Evolutionary conservation across 35 echinoderm and acorn worm genomes (phyloP).

Genomic region (Diadema setosum): DNA sequence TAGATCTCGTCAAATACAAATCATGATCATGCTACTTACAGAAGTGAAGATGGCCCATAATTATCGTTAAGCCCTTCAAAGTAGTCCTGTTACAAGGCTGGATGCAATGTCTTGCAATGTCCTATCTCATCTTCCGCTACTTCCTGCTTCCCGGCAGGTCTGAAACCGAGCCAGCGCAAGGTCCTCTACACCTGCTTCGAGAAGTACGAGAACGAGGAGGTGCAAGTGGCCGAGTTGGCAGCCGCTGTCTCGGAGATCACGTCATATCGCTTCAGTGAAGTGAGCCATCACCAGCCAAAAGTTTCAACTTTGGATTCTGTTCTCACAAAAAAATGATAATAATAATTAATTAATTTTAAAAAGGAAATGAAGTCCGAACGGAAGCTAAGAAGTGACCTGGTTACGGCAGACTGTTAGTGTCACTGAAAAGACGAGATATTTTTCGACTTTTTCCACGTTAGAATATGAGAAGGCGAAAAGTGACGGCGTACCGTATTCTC

Average conservation of each 20-base stretch:
- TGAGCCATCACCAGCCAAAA: too few relatives aligned
- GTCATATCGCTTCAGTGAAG: conserved; percentile 74
- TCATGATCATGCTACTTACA: not conserved
- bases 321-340: too few relatives aligned
- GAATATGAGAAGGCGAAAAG: too few relatives aligned
- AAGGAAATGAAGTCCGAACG: too few relatives aligned
- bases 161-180: conserved; percentile 74
- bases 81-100: too few relatives aligned
- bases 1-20: not conserved
- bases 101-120: not conserved
- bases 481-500: too few relatives aligned
- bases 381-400: too few relatives aligned
- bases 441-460: too few relatives aligned
- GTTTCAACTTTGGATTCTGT: too few relatives aligned
- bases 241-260: conserved; percentile 59
- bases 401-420: too few relatives aligned
- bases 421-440: too few relatives aligned
- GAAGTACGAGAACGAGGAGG: conserved; percentile 67
- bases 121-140: not conserved
- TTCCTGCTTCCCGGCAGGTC: conserved; percentile 23
- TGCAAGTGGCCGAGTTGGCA: conserved; percentile 76
- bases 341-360: too few relatives aligned
- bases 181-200: conserved; percentile 59
- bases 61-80: not conserved
- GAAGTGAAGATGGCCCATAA: not conserved